Conservation (phyloP, 2,888 invertebrate genomes). For the Alviniconcha strummeri region DNA sequence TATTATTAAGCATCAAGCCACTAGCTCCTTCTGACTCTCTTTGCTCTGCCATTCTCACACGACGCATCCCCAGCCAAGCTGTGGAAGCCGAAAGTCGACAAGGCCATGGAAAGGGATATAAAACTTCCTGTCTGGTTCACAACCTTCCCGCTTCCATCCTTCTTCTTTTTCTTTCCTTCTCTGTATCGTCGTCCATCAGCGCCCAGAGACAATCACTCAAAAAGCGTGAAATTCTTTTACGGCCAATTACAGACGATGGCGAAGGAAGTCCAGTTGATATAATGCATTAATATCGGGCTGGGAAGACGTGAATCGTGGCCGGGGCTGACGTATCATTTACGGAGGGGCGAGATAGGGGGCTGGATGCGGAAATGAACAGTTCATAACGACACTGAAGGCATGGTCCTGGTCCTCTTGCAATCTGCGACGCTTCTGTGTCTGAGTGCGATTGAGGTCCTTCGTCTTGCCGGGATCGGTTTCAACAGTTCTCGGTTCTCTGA, state of each 20-base stretch:
- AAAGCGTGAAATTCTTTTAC: conserved; percentile 46
- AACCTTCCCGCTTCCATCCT: no score
- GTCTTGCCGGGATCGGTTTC: not conserved
- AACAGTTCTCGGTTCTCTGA: not conserved
- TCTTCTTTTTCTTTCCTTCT: not conserved
- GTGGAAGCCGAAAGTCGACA: no score
- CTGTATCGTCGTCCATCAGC: conserved; percentile 29
- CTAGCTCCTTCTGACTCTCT: no score
- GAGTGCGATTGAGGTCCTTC: not conserved
- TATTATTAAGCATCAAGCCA: no score
- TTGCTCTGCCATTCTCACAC: no score
- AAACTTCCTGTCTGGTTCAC: not conserved
- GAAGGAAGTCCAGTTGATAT: conserved; percentile 39
- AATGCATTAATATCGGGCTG: conserved; percentile 44
- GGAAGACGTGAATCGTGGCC: conserved; percentile 12
- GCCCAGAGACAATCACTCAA: conserved; percentile 40
- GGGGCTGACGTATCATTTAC: conserved; percentile 32
- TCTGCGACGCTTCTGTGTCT: not conserved
- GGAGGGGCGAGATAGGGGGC: not conserved
- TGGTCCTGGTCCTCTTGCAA: not conserved
- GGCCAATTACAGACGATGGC: conserved; percentile 39
- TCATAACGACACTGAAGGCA: conserved; percentile 15
- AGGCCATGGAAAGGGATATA: no score
- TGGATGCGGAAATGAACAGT: conserved; percentile 28
- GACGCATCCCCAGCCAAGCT: no score